phyloP scores from a whole-genome alignment of 2,888 invertebrate genomes.

The Orgyia antiqua region DNA sequence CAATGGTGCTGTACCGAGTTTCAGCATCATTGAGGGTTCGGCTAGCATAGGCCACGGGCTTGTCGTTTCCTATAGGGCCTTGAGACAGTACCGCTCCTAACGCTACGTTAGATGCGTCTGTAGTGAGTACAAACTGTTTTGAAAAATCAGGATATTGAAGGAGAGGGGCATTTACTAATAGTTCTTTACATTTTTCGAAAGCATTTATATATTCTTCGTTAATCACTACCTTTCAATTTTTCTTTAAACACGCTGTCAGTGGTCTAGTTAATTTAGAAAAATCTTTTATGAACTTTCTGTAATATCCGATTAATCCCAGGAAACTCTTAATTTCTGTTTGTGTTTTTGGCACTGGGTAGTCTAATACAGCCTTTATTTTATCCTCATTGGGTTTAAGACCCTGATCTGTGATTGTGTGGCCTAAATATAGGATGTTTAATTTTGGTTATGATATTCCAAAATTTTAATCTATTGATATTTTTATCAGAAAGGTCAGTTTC shows the following conservation, averaged over 20 bases:
- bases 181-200: slow-evolving; percentile 2
- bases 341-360: slow-evolving; percentile 2
- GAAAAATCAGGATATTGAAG: slow-evolving; percentile 27
- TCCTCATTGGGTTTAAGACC: background rate
- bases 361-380: background rate
- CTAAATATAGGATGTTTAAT: too few relatives aligned
- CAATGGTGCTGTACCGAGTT: slow-evolving; percentile 19
- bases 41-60: too few relatives aligned
- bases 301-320: slow-evolving; percentile 3
- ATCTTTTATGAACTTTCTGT: slow-evolving; percentile 11
- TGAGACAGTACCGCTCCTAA: slow-evolving; percentile 24
- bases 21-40: slow-evolving; percentile 7
- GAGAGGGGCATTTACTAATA: background rate
- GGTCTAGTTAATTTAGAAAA: slow-evolving; percentile 4
- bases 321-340: slow-evolving; percentile 2
- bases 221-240: slow-evolving; percentile 3
- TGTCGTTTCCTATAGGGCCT: too few relatives aligned
- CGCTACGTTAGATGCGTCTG: slow-evolving; percentile 26
- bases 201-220: slow-evolving; percentile 4
- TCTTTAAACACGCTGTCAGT: slow-evolving; percentile 2
- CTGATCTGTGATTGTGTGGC: background rate
- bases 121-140: slow-evolving; percentile 13
- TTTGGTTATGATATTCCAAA: too few relatives aligned
- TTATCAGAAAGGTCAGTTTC: too few relatives aligned
- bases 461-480: too few relatives aligned